These are phyloP conservation scores for Penaeus vannamei DNA, from an alignment of 1,140 invertebrate genomes.

Conservation along the genomic window DNA sequence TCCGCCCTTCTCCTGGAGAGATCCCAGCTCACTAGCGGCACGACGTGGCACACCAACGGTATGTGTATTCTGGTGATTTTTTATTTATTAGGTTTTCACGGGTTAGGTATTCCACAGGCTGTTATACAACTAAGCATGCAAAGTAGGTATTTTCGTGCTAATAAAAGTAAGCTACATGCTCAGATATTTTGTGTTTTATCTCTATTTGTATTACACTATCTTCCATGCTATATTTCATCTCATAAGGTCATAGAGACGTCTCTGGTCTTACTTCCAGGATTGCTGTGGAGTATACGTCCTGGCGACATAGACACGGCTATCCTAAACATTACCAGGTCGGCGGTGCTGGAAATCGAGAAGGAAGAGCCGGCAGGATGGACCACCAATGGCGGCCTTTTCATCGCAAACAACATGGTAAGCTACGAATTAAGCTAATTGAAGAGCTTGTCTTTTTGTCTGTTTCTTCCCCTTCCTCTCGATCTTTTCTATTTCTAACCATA, in stretches of 20 bases:
- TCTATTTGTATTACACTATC: too few relatives aligned
- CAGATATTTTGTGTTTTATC: too few relatives aligned
- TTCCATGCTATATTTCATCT: not conserved
- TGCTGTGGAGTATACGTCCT: constrained; percentile 86
- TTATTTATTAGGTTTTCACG: not conserved
- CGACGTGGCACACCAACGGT: constrained; percentile 83
- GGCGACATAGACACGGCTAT: constrained; percentile 86
- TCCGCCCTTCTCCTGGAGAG: constrained; percentile 84
- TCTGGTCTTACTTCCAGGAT: constrained; percentile 73
- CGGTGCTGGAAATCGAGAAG: constrained; percentile 81
- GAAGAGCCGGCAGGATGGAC: constrained; percentile 86
- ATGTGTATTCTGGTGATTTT: too few relatives aligned
- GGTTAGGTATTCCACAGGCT: not conserved
- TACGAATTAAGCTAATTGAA: not conserved
- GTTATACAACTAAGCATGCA: not conserved
- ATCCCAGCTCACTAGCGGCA: constrained; percentile 79
- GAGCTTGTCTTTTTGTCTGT: not conserved
- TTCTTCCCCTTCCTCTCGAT: not conserved
- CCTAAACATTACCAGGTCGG: constrained; percentile 76
- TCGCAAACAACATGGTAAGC: constrained; percentile 81
- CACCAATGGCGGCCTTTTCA: constrained; percentile 89
- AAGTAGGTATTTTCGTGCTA: not conserved
- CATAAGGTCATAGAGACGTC: not conserved
- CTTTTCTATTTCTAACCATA: too few relatives aligned
- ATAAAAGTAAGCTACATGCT: too few relatives aligned